phyloP scores from a whole-genome alignment of 2,797 vertebrate genomes.

The Artibeus lituratus region DNA sequence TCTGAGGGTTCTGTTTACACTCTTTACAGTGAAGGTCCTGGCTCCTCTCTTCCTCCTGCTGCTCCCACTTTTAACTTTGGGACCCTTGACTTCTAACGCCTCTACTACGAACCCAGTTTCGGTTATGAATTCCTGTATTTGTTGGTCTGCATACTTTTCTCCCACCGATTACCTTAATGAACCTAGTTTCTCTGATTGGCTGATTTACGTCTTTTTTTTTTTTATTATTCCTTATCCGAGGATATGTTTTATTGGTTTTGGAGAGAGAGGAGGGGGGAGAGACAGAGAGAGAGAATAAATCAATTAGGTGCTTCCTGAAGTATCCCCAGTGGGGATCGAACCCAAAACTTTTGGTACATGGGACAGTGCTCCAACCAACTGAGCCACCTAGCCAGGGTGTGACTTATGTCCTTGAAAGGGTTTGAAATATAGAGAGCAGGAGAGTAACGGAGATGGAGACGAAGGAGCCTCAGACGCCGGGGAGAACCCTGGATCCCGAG shows the following conservation, averaged over 20 bases:
- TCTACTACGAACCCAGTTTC: background rate
- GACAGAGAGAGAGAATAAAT: no score
- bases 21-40: background rate
- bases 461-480: background rate
- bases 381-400: no score
- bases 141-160: conserved; percentile 10
- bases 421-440: background rate
- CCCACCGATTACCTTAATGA: background rate
- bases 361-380: no score
- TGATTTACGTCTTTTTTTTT: background rate
- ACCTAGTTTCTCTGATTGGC: background rate
- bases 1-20: background rate
- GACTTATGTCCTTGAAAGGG: background rate
- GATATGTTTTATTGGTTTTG: no score
- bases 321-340: no score
- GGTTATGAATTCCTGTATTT: background rate
- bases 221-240: no score
- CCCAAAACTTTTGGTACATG: no score
- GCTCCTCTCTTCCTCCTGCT: background rate
- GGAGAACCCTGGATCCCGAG: background rate
- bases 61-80: background rate
- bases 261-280: no score
- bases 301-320: no score
- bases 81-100: conserved; percentile 1
- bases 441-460: background rate